Conservation (phyloP, 1,140 invertebrate genomes). For the Drosophila kanapiae region DNA sequence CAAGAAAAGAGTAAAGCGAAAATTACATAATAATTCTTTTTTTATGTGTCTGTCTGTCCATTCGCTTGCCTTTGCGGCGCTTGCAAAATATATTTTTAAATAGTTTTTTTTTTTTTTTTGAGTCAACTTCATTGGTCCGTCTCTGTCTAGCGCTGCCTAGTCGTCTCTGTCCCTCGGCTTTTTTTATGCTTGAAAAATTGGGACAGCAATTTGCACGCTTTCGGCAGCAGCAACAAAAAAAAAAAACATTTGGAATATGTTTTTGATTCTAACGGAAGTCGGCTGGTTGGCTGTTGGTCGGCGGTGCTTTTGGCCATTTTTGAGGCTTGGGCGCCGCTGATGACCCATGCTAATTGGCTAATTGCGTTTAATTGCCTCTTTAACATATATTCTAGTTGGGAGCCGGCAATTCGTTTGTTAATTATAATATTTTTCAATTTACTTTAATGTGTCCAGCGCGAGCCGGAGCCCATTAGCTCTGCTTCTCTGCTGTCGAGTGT, state of each 20-base stretch:
- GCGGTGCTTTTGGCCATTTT: conserved; percentile 53
- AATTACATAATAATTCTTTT: conserved; percentile 83
- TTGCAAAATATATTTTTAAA: conserved; percentile 66
- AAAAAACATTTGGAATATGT: conserved; percentile 57
- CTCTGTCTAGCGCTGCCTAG: conserved; percentile 12
- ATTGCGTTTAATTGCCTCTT: conserved; percentile 79
- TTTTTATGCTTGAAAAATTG: conserved; percentile 83
- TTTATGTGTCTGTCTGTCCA: conserved; percentile 65
- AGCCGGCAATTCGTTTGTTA: conserved; percentile 53
- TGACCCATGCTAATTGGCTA: conserved; percentile 81
- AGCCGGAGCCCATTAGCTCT: conserved; percentile 49
- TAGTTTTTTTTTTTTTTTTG: conserved; percentile 27
- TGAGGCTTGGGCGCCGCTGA: conserved; percentile 44
- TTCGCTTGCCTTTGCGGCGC: conserved; percentile 38
- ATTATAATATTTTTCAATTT: conserved; percentile 60
- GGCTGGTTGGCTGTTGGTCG: conserved; percentile 19
- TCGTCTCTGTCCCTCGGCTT: conserved; percentile 43
- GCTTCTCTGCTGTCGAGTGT: background rate
- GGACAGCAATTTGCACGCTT: conserved; percentile 79
- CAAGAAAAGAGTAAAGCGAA: conserved; percentile 41
- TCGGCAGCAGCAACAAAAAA: conserved; percentile 40
- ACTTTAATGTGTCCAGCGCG: conserved; percentile 52
- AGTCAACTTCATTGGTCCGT: conserved; percentile 49
- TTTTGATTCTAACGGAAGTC: conserved; percentile 78
- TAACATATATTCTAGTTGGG: conserved; percentile 62